Percentiles rank a stretch among this genome's conserved stretches.
Evolutionary conservation across 2,113 vertebrate species (phyloP).

Genomic region (Antigone vipio): DNA sequence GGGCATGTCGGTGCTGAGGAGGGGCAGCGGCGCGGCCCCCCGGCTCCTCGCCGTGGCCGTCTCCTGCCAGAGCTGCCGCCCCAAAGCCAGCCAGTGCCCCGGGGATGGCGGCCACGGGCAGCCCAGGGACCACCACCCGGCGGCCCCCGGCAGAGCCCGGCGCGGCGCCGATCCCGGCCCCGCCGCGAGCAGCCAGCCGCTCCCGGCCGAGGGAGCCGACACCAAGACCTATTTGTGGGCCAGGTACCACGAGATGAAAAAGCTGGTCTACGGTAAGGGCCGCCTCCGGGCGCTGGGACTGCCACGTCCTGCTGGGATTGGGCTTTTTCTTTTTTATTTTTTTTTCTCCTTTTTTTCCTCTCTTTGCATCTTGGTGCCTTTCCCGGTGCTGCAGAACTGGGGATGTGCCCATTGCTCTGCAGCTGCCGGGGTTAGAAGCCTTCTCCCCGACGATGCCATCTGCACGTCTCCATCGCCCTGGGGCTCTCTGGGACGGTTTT

Average conservation of each 20-base stretch:
- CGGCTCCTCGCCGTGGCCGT: conserved; percentile 24
- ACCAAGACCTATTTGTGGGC: conserved; percentile 74
- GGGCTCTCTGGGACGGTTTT: background rate
- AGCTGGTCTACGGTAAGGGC: conserved; percentile 79
- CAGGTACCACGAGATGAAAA: conserved; percentile 80
- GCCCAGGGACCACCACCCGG: conserved; percentile 16
- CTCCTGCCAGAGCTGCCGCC: conserved; percentile 31
- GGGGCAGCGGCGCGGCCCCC: background rate
- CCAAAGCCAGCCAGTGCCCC: background rate
- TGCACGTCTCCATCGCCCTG: background rate
- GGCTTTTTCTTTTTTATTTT: background rate
- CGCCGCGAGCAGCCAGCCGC: background rate
- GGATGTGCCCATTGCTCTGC: background rate
- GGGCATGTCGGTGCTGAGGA: background rate
- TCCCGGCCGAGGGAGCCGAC: conserved; percentile 59
- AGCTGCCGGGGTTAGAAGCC: background rate
- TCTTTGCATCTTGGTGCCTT: background rate
- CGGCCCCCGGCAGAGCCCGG: background rate
- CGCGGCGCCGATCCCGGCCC: background rate
- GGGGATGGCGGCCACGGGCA: conserved; percentile 6
- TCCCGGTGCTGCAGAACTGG: background rate
- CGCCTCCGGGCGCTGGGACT: background rate
- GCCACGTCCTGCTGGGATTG: background rate
- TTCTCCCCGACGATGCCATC: background rate
- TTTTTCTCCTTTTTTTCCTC: no score